Evolutionary conservation across 2,797 vertebrate species (phyloP).

Genomic region (Poeciliopsis turneri): DNA sequence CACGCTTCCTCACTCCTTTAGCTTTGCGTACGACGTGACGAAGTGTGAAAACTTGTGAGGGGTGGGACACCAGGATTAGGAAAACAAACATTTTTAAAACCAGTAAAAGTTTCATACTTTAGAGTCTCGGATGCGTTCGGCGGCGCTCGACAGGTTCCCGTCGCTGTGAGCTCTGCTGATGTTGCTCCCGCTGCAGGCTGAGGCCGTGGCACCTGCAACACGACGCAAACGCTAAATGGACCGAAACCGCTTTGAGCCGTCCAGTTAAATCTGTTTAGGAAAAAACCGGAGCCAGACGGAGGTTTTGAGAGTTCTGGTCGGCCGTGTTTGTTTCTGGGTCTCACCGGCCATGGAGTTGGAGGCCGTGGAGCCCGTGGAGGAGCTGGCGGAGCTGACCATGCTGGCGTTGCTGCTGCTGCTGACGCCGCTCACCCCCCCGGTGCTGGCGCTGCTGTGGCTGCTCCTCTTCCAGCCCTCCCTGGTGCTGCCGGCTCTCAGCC

Average conservation of each 20-base stretch:
- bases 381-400: constrained; percentile 95
- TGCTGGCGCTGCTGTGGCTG: constrained; percentile 90
- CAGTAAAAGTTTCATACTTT: constrained; percentile 76
- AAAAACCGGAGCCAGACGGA: no score
- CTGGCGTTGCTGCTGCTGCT: constrained; percentile 96
- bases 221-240: not conserved
- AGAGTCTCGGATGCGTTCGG: constrained; percentile 96
- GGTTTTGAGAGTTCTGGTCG: no score
- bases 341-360: constrained; percentile 83
- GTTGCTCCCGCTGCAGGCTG: constrained; percentile 83
- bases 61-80: not conserved
- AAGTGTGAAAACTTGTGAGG: not conserved
- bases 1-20: not conserved
- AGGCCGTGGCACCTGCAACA: constrained; percentile 66
- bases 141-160: constrained; percentile 95
- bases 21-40: not conserved
- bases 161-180: constrained; percentile 98
- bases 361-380: constrained; percentile 88
- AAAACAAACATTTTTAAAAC: not conserved
- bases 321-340: not conserved
- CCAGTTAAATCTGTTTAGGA: not conserved
- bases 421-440: constrained; percentile 89
- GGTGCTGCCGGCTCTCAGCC: constrained; percentile 84
- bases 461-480: constrained; percentile 95
- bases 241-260: not conserved